Evolutionary conservation across 2,888 invertebrate genomes (phyloP).

Genomic region (Druceiella hillmani): DNA sequence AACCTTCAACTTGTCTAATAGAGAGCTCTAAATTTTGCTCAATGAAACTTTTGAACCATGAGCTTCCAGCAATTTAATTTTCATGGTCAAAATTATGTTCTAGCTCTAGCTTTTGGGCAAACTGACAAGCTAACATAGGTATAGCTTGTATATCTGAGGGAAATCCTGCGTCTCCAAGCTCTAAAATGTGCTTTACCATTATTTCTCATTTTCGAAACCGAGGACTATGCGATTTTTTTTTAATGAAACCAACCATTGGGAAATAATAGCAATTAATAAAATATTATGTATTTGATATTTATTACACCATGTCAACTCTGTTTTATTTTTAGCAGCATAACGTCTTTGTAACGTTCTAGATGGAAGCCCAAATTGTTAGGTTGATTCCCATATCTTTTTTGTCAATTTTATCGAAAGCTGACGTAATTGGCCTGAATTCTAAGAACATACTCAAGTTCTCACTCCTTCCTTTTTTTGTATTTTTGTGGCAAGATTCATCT

Average conservation of each 20-base stretch:
- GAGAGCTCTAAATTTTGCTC: constrained; percentile 20
- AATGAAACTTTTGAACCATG: constrained; percentile 24
- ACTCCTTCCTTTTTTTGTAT: neutral
- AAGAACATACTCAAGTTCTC: neutral
- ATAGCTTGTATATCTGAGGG: too few relatives aligned
- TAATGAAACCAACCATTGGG: too few relatives aligned
- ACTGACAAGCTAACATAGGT: too few relatives aligned
- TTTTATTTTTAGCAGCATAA: neutral
- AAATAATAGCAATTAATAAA: too few relatives aligned
- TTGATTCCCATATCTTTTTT: neutral
- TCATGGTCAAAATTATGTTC: constrained; percentile 26
- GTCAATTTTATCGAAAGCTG: neutral
- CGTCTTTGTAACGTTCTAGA: neutral
- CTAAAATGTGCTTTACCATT: constrained; percentile 20
- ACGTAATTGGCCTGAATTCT: neutral
- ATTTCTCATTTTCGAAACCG: constrained; percentile 17
- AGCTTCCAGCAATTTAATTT: constrained; percentile 24
- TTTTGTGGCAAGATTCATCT: neutral
- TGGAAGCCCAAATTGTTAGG: neutral
- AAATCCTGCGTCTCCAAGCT: constrained; percentile 21
- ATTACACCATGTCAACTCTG: too few relatives aligned
- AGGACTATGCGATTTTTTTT: constrained; percentile 9
- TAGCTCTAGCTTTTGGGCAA: constrained; percentile 24
- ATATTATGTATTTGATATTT: too few relatives aligned
- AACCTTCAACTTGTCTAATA: constrained; percentile 27